phyloP scores from a whole-genome alignment of 2,888 invertebrate genomes.

The Camponotus fellah region DNA sequence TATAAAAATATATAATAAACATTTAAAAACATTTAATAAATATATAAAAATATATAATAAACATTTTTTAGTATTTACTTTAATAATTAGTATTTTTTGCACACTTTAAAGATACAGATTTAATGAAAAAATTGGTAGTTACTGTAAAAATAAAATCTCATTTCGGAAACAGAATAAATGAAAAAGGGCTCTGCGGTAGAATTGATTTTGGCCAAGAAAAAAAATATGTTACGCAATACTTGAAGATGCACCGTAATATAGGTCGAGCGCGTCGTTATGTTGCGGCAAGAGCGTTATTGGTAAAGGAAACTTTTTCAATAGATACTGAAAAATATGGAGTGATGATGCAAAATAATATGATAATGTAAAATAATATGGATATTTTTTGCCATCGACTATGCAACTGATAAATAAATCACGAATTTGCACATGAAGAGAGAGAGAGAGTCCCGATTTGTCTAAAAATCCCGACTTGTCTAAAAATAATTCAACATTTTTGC shows the following conservation, averaged over 20 bases:
- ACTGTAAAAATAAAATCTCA: neutral
- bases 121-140: neutral
- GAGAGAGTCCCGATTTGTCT: neutral
- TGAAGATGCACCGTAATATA: neutral
- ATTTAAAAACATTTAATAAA: too few species aligned
- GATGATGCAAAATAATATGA: slow-evolving; percentile 4
- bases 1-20: too few species aligned
- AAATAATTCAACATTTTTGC: neutral
- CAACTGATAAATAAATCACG: neutral
- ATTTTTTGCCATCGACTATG: neutral
- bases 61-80: neutral
- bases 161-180: neutral
- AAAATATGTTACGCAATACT: neutral
- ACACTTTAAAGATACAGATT: neutral
- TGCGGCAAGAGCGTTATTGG: neutral
- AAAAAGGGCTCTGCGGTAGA: neutral
- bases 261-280: slow-evolving; percentile 17
- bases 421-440: slow-evolving; percentile 4
- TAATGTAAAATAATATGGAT: neutral
- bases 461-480: slow-evolving; percentile 19
- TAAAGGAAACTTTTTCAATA: slow-evolving; percentile 14
- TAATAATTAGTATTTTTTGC: neutral
- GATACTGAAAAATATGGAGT: neutral
- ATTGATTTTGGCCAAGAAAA: slow-evolving; percentile 6
- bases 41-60: too few species aligned